Base-by-base conservation (phyloP, 2,888 invertebrate genomes). In the Cephus runcator region DNA sequence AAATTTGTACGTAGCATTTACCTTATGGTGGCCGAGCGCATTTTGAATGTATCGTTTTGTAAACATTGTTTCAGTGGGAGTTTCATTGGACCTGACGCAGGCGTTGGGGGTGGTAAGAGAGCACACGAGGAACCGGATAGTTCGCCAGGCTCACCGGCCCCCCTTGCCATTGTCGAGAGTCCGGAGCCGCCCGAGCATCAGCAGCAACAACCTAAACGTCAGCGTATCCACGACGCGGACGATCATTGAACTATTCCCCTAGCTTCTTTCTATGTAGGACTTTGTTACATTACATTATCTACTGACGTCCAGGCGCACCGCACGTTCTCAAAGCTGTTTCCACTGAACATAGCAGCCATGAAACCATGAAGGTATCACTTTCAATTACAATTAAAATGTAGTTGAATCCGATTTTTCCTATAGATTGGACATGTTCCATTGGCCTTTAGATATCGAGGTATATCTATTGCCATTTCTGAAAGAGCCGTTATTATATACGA, bases 81-180 rank as follows among this genome's bases (percentile, higher is more conserved):
- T 84, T 91, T 88, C 87, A 88, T 91, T 76, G 88, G 90, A 82
- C 90, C 91, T 85, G 91, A 91, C 81, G 87, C 89, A 83, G 88
- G 89, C 86, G 90, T 91, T 82, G 90, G 90, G 84, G 84, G 88
- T 77, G 86, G 83, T 78, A 91, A 91, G 83, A 88, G 91, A 82
- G 83, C 85, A 71, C 91, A 91, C 81, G 91, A 91, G 31, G 91
- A 91, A 78, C 88, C 90, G 36, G 91, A 91, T 75, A 91, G 91
- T 86, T 91, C 91, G 79, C 91, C 91, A 69, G 91, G 91, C 35
- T 91, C 91, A 76, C 91, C 91, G 73, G 90, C 91, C 69, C 90
- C 91, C 69, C 87, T 91, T 74, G 91, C 91, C 69, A 91, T 91
- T 81, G 91, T 91, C 69, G 91, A 91, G 83, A 91, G 91, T 84